Conservation (phyloP, 2,113 vertebrate species). For the Lethenteron reissneri region DNA sequence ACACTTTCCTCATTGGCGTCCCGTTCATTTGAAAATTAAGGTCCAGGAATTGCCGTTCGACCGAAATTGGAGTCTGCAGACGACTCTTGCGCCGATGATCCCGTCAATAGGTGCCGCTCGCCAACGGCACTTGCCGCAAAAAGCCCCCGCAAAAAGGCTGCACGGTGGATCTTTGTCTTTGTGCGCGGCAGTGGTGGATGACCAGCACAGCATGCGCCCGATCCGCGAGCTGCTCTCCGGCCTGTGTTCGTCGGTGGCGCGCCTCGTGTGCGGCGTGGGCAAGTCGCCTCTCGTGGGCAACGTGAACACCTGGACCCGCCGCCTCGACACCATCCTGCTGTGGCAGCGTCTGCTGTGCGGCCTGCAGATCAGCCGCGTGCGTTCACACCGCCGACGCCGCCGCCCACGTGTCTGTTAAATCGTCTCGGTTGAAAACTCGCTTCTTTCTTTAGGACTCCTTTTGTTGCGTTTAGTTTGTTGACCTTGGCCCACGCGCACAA, state of each 20-base stretch:
- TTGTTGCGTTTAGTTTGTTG: too few relatives aligned
- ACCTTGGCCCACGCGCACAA: too few relatives aligned
- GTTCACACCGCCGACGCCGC: neutral
- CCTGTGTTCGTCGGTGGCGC: neutral
- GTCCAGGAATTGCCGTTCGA: too few relatives aligned
- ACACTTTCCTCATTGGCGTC: too few relatives aligned
- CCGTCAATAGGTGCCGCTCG: too few relatives aligned
- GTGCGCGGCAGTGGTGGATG: neutral
- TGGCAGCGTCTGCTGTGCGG: slow-evolving; percentile 2
- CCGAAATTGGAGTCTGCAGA: too few relatives aligned
- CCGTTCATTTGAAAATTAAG: too few relatives aligned
- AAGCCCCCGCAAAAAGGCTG: neutral
- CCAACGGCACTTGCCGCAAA: too few relatives aligned
- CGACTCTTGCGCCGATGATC: too few relatives aligned
- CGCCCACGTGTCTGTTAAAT: too few relatives aligned
- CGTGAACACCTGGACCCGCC: slow-evolving; percentile 1
- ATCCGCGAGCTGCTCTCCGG: neutral
- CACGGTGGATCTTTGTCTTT: neutral
- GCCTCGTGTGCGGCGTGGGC: slow-evolving; percentile 4
- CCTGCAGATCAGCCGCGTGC: neutral
- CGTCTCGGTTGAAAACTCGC: too few relatives aligned
- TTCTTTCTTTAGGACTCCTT: too few relatives aligned
- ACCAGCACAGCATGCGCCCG: neutral
- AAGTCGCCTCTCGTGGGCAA: neutral
- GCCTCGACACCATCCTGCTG: slow-evolving; percentile 2